Conservation (phyloP, 2,888 invertebrate genomes). For the Orthosia incerta region DNA sequence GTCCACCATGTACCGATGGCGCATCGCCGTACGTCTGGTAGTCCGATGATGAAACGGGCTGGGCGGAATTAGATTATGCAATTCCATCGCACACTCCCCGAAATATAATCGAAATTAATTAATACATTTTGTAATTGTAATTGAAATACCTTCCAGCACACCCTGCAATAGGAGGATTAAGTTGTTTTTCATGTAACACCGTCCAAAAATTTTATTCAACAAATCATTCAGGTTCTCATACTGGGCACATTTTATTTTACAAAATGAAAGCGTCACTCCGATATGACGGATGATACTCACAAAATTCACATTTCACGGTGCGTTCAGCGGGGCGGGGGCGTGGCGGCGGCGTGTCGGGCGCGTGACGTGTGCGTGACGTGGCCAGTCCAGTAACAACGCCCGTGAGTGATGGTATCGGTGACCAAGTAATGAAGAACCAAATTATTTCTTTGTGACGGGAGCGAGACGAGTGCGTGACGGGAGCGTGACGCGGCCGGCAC, state of each 20-base stretch:
- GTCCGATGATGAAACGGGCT: too few relatives aligned
- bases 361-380: constrained; percentile 26
- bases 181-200: too few relatives aligned
- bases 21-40: too few relatives aligned
- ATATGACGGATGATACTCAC: constrained; percentile 50
- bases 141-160: too few relatives aligned
- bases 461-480: constrained; percentile 23
- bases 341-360: constrained; percentile 22
- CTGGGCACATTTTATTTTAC: constrained; percentile 45
- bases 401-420: constrained; percentile 42
- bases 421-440: constrained; percentile 20
- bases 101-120: too few relatives aligned
- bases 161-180: too few relatives aligned
- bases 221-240: constrained; percentile 4
- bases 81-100: too few relatives aligned
- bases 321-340: constrained; percentile 5
- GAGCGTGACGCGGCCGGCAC: constrained; percentile 16
- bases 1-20: too few relatives aligned
- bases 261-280: constrained; percentile 52
- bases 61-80: too few relatives aligned
- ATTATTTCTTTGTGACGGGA: constrained; percentile 34
- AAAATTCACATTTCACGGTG: constrained; percentile 38
- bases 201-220: neutral
- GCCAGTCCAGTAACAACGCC: constrained; percentile 34
- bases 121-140: too few relatives aligned